A percentile compares a stretch with the other conserved stretches of the same genome.
Conservation (phyloP, 2,797 vertebrate species). For the Onychomys torridus region DNA sequence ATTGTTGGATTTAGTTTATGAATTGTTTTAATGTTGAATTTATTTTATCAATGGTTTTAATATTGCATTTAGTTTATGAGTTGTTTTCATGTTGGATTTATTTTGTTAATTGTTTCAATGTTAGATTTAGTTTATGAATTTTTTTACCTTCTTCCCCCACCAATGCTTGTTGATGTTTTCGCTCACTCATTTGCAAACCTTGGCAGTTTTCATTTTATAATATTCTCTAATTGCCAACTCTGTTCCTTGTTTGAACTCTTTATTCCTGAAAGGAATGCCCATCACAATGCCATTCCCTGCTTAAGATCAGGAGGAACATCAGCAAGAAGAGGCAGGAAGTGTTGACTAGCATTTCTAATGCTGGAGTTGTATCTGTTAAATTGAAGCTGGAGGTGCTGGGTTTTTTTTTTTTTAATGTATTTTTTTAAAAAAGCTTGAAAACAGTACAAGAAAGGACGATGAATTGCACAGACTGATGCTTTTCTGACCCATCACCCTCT, state of each 20-base stretch:
- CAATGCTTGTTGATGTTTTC: background rate
- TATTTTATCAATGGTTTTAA: too few relatives aligned
- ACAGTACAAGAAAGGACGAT: too few relatives aligned
- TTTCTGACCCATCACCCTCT: background rate
- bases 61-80: too few relatives aligned
- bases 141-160: fast-evolving
- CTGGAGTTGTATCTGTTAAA: background rate
- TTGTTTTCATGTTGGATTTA: too few relatives aligned
- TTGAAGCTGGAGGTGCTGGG: background rate
- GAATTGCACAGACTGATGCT: background rate
- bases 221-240: background rate
- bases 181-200: background rate
- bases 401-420: background rate
- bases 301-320: background rate
- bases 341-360: too few relatives aligned
- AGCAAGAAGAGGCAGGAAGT: background rate
- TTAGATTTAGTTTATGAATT: too few relatives aligned
- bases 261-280: background rate
- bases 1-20: too few relatives aligned
- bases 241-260: background rate
- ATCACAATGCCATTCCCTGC: background rate
- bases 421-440: background rate
- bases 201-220: background rate
- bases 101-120: too few relatives aligned
- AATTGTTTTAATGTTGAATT: too few relatives aligned